Evolutionary conservation across 2,113 vertebrate species (phyloP).

Genomic region (Prionailurus viverrinus): DNA sequence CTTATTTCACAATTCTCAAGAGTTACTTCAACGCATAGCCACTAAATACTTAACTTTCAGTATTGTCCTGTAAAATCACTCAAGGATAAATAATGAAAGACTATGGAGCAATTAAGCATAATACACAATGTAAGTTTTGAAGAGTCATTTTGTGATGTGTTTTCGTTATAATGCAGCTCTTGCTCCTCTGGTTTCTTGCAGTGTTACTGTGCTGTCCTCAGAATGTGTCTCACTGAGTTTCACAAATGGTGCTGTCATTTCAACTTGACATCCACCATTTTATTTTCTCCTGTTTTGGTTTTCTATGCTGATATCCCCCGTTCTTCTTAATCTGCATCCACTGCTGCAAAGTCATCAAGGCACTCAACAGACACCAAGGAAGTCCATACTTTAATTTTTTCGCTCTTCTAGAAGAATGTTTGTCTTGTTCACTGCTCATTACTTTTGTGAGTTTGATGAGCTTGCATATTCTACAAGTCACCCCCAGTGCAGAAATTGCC

Average conservation of each 20-base stretch:
- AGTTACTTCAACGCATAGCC: neutral
- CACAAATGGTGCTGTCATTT: neutral
- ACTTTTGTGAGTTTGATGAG: neutral
- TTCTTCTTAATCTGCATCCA: neutral
- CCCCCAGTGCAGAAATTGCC: neutral
- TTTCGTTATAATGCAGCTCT: neutral
- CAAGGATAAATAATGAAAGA: conserved; percentile 42
- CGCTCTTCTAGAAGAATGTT: neutral
- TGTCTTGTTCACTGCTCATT: neutral
- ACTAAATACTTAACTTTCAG: conserved; percentile 44
- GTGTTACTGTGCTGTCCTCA: neutral
- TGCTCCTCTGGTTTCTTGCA: neutral
- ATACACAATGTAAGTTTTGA: neutral
- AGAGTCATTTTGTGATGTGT: neutral
- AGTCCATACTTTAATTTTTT: neutral
- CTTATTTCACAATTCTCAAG: conserved; percentile 20
- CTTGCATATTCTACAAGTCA: neutral
- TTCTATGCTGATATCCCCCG: neutral
- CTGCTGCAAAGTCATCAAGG: neutral
- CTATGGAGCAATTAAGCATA: neutral
- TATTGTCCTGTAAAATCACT: conserved; percentile 5
- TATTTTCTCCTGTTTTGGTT: neutral
- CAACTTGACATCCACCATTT: neutral
- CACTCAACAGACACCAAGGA: neutral
- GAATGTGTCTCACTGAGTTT: neutral